Base-by-base conservation (phyloP, 2,113 vertebrate species). In the Mellivora capensis region DNA sequence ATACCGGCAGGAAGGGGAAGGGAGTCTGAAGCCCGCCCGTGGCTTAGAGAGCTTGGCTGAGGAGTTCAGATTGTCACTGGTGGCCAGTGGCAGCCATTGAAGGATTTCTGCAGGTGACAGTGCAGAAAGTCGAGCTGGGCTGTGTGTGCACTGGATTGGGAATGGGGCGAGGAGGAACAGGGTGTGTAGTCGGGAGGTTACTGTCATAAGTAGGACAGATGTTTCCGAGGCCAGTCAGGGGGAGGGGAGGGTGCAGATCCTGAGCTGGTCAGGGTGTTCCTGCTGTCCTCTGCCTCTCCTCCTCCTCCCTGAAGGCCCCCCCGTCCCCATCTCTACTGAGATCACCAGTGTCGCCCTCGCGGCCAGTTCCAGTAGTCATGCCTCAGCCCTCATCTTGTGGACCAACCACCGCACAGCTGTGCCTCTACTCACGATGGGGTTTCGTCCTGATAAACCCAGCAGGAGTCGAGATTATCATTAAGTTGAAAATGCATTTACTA, bases 81-180 rank as follows among this genome's bases (percentile, higher is more conserved):
- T 21, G 7, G 27, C 72, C n/a, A 0, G 9, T 12, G 42, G 62
- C 14, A 59, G 64, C 44, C 25, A 57, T 15, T n/a, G 74, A n/a
- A 17, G 47, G 42, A 18, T 52, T 87, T 85, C 94, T 27, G 39
- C 85, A 7, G 25, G 61, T 23, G 37, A 39, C 31, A 1, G 18
- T 0, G 0, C 52, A 18, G 42, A 47, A 8, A 8, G 0, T 8
- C 2, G 25, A 10, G 81, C 7, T 14, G 39, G 71, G 61, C 42
- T 31, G 34, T 21, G 59, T 20, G 44, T 67, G 59, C 23, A 61
- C 47, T 23, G 29, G 59, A 4, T 21, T 29, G 59, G 49, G 39
- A 18, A 39, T 0, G 31, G 18, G 71, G n/a, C 34, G 47, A 47
- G 47, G 59, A 9, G 27, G 13, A 10, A 18, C 49, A 4, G 47